phyloP scores from a whole-genome alignment of 2,888 invertebrate genomes.

The Minunthozetes semirufus region DNA sequence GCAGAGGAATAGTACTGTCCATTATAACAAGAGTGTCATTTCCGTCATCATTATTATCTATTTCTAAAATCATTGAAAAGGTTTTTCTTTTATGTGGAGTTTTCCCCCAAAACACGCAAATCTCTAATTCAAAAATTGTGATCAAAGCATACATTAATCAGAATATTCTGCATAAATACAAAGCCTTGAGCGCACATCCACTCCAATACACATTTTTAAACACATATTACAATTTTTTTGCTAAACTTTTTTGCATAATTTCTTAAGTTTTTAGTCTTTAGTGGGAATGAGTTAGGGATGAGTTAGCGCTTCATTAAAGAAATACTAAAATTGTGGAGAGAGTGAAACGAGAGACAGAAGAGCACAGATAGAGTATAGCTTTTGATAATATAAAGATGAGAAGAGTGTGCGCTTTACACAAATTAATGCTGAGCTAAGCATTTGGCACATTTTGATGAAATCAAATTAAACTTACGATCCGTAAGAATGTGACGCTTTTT shows the following conservation, averaged over 20 bases:
- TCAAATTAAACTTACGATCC: conserved; percentile 23
- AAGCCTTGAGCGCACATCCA: background rate
- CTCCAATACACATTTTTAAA: background rate
- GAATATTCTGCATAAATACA: background rate
- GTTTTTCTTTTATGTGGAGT: background rate
- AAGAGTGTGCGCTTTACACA: conserved; percentile 20
- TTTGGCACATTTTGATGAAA: conserved; percentile 25
- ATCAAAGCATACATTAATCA: conserved; percentile 10
- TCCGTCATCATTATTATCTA: conserved; percentile 15
- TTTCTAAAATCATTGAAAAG: conserved; percentile 13
- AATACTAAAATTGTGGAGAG: background rate
- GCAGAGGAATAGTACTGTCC: background rate
- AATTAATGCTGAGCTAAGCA: conserved; percentile 26
- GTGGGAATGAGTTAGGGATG: background rate
- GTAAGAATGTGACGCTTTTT: conserved; percentile 19
- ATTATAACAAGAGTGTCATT: conserved; percentile 16
- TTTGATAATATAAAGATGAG: background rate
- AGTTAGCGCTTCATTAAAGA: conserved; percentile 18
- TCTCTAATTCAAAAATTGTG: conserved; percentile 18
- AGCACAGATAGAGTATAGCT: background rate
- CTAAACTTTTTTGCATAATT: conserved; percentile 14
- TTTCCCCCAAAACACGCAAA: conserved; percentile 6
- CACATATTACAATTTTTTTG: background rate
- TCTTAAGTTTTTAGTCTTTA: conserved; percentile 25
- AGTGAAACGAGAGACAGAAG: conserved; percentile 3